Evolutionary conservation across 2,113 vertebrate genomes (phyloP), one percentile per base, ranked within the genome.

Genomic region (Monopterus albus): DNA sequence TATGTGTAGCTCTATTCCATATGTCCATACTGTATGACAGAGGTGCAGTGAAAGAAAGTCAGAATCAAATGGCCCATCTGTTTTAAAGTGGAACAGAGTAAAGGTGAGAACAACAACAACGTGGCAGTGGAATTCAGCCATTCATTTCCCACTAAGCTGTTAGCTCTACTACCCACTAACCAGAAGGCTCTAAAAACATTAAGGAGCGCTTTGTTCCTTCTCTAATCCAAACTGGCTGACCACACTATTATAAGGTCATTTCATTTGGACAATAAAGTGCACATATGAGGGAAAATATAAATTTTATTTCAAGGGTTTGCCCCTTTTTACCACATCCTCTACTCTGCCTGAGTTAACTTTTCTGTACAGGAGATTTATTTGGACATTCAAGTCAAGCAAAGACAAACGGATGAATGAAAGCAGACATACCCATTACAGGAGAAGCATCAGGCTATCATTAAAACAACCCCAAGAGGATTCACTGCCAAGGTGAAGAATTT

Each of bases 311-410:
- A 0, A 40, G 40, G 58, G 29, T 43, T 42, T 15, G 43, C 38
- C 18, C 17, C 15, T 46, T 40, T 11, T 55, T 10, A 51, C 68
- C 69, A 78, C 68, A 82, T 75, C 51, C 35, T 72, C 40, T 51
- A 33, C 46, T 26, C 58, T 52, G 61, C 40, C 65, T 17, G 46
- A 45, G 62, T 55, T 57, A 55, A 71, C 47, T 63, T 78, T 67
- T 62, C 47, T 62, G 49, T 21, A 25, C 18, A 2, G 25, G 39
- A 76, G 43, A 68, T 82, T 80, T 86, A 83, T 86, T 88, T 86
- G 61, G 64, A 77, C 33, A 61, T 66, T 43, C 35, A 72, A 74
- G 63, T 85, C 60, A 52, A 74, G 78, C 81, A 72, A 14, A 81
- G 62, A 75, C 65, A 35, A 70, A 77, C 45, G 45, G 73, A 81